Base-by-base conservation (phyloP, 2,113 vertebrate genomes). In the Bubalus kerabau region DNA sequence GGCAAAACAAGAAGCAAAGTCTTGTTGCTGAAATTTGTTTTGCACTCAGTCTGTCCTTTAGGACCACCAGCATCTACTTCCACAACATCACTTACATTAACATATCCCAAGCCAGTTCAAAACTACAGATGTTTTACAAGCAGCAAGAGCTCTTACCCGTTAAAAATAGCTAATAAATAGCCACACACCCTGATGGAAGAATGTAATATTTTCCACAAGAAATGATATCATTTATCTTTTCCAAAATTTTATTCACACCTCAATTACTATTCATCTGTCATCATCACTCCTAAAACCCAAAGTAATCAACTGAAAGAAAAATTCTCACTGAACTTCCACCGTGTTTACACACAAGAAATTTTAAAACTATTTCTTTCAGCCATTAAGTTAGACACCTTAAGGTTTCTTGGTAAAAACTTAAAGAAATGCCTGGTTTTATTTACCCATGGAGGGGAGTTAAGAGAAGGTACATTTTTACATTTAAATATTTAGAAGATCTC, bases 261-360 rank as follows among this genome's bases (percentile, higher is more conserved):
- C 96, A 97, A 95, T 98, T 97, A 96, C 94, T 95, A 57, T 95
- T 97, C 95, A 97, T 97, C 95, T 97, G 83, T 98, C 98, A 97
- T 54, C 62, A 88, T 98, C 89, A 90, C 36, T 96, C 87, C 80
- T 85, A 87, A 96, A 97, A 97, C 62, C 67, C 2, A 1, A 95
- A 94, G 96, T 92, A 86, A 95, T 96, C 94, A 97, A 64, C 12
- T 81, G 62, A 90, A 95, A 96, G 95, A 92, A 80, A 93, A 93
- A 95, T 96, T 97, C 93, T 95, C 93, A 85, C 64, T 87, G 87
- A 97, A 97, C 60, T 86, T 87, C 8, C 50, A 74, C 28, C 90
- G n/a, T 52, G 81, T 94, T 91, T 89, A 96, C 88, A 97, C 6
- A 78, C 28, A 36, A 91, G 85, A 97, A 92, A 90, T 87, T 92